phyloP scores from a whole-genome alignment of 2,888 invertebrate species.

The Sinohyriopsis cumingii region DNA sequence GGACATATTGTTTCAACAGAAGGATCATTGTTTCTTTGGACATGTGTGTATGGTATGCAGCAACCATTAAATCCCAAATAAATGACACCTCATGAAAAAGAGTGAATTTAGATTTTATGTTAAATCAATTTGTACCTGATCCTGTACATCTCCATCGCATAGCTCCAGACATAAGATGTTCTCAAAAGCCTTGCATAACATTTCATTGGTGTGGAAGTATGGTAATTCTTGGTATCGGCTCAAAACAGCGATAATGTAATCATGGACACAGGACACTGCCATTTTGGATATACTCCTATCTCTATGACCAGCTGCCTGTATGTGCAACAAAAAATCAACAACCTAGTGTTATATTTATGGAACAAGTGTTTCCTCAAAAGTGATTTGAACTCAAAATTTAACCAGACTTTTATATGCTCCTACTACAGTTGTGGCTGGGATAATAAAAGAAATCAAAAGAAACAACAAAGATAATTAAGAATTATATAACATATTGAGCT shows the following conservation, averaged over 20 bases:
- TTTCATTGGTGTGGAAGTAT: slow-evolving; percentile 96
- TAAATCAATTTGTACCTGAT: slow-evolving; percentile 74
- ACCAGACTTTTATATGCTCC: too few relatives aligned
- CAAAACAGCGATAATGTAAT: slow-evolving; percentile 88
- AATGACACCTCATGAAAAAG: too few relatives aligned
- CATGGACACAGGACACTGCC: slow-evolving; percentile 90
- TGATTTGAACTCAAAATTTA: too few relatives aligned
- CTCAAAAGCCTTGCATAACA: slow-evolving; percentile 94
- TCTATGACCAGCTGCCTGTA: slow-evolving; percentile 90
- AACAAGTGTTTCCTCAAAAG: not conserved
- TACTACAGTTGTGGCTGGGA: too few relatives aligned
- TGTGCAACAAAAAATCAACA: slow-evolving; percentile 13
- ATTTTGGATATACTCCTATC: slow-evolving; percentile 91
- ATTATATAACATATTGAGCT: too few relatives aligned
- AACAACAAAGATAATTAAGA: too few relatives aligned
- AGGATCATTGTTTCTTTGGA: too few relatives aligned
- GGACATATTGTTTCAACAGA: too few relatives aligned
- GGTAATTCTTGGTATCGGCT: slow-evolving; percentile 90
- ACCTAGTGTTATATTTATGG: not conserved
- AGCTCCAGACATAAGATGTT: slow-evolving; percentile 93
- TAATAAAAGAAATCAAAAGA: too few relatives aligned
- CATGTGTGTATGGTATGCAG: too few relatives aligned
- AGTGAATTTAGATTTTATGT: too few relatives aligned
- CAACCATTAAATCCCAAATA: too few relatives aligned
- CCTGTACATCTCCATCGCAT: slow-evolving; percentile 93